Percentiles rank a stretch among this genome's conserved stretches.
These are phyloP conservation scores for Sinohyriopsis cumingii DNA, from an alignment of 2,888 invertebrate genomes.

Conservation along the genomic window DNA sequence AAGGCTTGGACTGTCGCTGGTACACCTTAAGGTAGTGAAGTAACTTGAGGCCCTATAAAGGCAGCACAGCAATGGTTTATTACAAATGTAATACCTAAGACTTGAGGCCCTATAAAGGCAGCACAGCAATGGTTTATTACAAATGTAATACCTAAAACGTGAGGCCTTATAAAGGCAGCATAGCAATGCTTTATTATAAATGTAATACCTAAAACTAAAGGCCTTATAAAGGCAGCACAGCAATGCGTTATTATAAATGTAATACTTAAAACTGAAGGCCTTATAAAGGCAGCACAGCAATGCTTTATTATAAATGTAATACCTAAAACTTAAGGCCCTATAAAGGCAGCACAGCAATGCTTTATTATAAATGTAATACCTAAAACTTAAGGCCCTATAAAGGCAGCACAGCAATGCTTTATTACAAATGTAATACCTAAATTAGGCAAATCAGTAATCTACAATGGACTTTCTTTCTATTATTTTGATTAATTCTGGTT, in stretches of 20 bases:
- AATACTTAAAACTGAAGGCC: too few relatives aligned
- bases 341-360: too few relatives aligned
- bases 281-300: too few relatives aligned
- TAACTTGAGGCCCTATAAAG: constrained; percentile 49
- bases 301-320: not conserved
- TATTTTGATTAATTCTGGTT: too few relatives aligned
- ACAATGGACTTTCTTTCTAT: too few relatives aligned
- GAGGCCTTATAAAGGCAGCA: constrained; percentile 39
- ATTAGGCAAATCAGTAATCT: too few relatives aligned
- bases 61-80: not conserved
- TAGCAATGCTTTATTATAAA: not conserved
- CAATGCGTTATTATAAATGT: not conserved
- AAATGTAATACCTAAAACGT: not conserved
- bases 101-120: constrained; percentile 40
- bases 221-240: constrained; percentile 35
- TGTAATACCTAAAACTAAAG: constrained; percentile 9
- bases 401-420: constrained; percentile 1
- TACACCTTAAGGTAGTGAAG: constrained; percentile 58
- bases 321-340: too few relatives aligned
- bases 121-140: not conserved
- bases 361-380: not conserved
- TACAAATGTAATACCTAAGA: too few relatives aligned
- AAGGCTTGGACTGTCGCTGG: constrained; percentile 51
- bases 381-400: constrained; percentile 49
- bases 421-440: too few relatives aligned